A percentile compares a stretch with the other conserved stretches of the same genome.
These are phyloP conservation scores for Spilogale gracilis DNA, from an alignment of 2,113 vertebrate genomes.

Conservation along the genomic window DNA sequence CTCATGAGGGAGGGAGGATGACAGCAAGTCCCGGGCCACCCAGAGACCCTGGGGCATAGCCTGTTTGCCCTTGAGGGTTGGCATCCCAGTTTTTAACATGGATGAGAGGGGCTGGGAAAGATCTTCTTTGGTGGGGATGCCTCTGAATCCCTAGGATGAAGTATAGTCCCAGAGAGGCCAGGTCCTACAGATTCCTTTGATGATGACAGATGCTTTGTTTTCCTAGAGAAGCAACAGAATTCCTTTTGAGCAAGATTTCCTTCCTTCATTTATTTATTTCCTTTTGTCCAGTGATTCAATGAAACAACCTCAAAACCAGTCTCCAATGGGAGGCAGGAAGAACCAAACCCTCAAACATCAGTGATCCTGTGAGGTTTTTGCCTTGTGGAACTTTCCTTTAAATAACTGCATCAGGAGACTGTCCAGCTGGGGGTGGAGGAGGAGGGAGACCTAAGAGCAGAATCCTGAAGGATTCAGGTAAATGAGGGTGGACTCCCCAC, in stretches of 20 bases:
- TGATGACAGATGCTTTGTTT: conserved; percentile 53
- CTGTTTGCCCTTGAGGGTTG: not conserved
- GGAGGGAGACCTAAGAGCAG: not conserved
- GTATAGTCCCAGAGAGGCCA: not conserved
- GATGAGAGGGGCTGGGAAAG: not conserved
- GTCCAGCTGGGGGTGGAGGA: not conserved
- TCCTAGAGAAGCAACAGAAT: not conserved
- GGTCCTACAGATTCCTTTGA: not conserved
- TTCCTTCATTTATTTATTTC: conserved; percentile 79
- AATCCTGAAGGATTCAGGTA: not conserved
- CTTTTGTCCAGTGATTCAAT: conserved; percentile 73
- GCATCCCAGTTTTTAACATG: not conserved
- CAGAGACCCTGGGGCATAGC: not conserved
- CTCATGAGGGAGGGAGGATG: not conserved
- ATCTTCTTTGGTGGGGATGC: not conserved
- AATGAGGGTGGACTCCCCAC: not conserved
- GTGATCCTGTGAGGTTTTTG: conserved; percentile 61
- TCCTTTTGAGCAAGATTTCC: conserved; percentile 74
- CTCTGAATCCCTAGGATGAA: not conserved
- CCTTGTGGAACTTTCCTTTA: conserved; percentile 73
- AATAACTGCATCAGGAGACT: conserved; percentile 63
- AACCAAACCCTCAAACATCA: conserved; percentile 70
- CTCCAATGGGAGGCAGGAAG: conserved; percentile 73
- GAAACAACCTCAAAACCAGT: conserved; percentile 73
- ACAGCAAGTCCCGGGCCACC: not conserved